Percentiles rank a stretch among this genome's conserved stretches.
Conservation (phyloP, 2,113 vertebrate genomes). For the Aspiorhynchus laticeps region DNA sequence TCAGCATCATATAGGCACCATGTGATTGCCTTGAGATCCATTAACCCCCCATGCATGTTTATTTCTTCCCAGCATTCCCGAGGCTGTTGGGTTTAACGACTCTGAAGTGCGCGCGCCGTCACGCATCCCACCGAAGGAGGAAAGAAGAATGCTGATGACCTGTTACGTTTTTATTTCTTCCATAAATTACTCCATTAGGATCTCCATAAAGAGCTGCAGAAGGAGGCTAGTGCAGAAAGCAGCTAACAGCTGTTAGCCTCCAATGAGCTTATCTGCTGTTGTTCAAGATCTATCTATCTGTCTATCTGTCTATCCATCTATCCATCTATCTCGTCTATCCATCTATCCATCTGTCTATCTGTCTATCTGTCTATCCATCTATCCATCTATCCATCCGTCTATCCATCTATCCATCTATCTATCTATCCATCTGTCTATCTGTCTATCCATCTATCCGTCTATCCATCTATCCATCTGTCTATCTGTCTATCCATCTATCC, state of each 20-base stretch:
- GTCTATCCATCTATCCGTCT: too few relatives aligned
- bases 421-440: neutral
- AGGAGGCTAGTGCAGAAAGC: neutral
- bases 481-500: neutral
- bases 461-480: neutral
- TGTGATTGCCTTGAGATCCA: constrained; percentile 68
- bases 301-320: too few relatives aligned
- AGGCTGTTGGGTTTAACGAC: constrained; percentile 58
- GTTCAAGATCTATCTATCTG: neutral
- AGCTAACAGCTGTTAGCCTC: constrained; percentile 61
- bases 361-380: too few relatives aligned
- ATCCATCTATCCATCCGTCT: too few relatives aligned
- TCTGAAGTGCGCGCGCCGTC: constrained; percentile 40
- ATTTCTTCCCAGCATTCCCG: constrained; percentile 49
- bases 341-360: too few relatives aligned
- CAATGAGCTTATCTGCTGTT: constrained; percentile 31
- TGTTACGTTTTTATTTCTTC: constrained; percentile 70
- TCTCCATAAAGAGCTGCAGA: constrained; percentile 59
- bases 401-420: neutral
- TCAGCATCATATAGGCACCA: constrained; percentile 44
- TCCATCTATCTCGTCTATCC: too few relatives aligned
- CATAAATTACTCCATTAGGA: constrained; percentile 74
- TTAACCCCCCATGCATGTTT: constrained; percentile 64
- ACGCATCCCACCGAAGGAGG: constrained; percentile 27
- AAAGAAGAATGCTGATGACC: constrained; percentile 65